Evolutionary conservation across 2,797 vertebrate genomes (phyloP).

Genomic region (Lacerta viridis): DNA sequence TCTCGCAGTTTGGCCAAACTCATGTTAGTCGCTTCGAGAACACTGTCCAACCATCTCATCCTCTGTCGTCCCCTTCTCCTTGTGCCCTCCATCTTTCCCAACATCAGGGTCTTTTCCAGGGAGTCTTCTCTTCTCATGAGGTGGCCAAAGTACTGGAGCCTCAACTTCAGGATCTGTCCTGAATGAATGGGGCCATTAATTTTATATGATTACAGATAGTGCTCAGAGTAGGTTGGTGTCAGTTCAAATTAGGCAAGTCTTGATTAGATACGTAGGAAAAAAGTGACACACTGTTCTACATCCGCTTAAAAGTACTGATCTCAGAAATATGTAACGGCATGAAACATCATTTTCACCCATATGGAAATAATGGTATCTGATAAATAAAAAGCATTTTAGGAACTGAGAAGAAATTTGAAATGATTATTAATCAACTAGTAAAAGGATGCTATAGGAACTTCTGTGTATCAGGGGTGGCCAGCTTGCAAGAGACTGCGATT

Average conservation of each 20-base stretch:
- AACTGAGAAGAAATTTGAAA: not conserved
- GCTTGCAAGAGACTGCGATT: no score
- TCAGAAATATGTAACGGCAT: not conserved
- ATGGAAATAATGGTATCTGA: not conserved
- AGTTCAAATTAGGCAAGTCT: not conserved
- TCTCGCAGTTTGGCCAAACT: no score
- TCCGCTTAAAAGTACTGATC: not conserved
- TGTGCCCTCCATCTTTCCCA: no score
- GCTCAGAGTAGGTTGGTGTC: not conserved
- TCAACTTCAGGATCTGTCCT: no score
- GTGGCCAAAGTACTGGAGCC: no score
- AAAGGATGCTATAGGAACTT: not conserved
- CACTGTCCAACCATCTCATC: no score
- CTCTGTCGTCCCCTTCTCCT: no score
- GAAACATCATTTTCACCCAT: not conserved
- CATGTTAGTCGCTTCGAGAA: no score
- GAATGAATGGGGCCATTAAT: not conserved
- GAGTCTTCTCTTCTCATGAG: no score
- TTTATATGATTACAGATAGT: not conserved
- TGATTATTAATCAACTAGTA: not conserved
- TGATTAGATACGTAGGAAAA: not conserved
- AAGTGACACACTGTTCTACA: not conserved
- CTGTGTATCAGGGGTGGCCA: no score
- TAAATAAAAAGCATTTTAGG: not conserved
- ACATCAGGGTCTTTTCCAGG: no score